Evolutionary conservation across 2,888 invertebrate species (phyloP).

Genomic region (Cryptus viduatorius): DNA sequence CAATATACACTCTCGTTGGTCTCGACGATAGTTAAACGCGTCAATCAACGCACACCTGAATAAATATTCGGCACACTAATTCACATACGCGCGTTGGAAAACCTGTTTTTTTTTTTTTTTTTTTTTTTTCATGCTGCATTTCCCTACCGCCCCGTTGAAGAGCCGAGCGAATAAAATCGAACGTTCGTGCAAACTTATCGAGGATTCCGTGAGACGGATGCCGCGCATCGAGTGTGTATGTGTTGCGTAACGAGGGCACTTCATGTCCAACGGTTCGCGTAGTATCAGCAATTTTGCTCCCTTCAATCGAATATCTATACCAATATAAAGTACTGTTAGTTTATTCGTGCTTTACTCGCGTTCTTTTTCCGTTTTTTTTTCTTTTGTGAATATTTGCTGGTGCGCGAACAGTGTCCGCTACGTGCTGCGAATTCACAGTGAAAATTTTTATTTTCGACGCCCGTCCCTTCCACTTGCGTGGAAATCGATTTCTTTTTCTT

Average conservation of each 20-base stretch:
- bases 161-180: conserved; percentile 52
- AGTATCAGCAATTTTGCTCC: conserved; percentile 42
- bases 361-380: conserved; percentile 16
- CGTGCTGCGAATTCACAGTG: conserved; percentile 58
- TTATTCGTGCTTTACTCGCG: conserved; percentile 1
- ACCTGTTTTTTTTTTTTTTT: neutral
- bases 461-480: conserved; percentile 53
- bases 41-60: conserved; percentile 2
- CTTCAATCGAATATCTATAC: neutral
- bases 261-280: conserved; percentile 35
- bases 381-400: conserved; percentile 39
- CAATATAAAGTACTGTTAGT: conserved; percentile 20
- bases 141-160: conserved; percentile 25
- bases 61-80: neutral
- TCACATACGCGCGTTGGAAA: conserved; percentile 10
- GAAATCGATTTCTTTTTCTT: conserved; percentile 53
- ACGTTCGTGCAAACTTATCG: conserved; percentile 44
- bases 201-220: conserved; percentile 33
- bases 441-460: conserved; percentile 17
- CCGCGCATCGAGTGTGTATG: conserved; percentile 1
- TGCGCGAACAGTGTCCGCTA: conserved; percentile 38
- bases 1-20: conserved; percentile 60
- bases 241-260: conserved; percentile 54
- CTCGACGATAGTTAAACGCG: conserved; percentile 38
- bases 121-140: conserved; percentile 37